A percentile compares a stretch with the other conserved stretches of the same genome.
Evolutionary conservation across 2,113 vertebrate species (phyloP).

Genomic region (Orientallactaga bullata): DNA sequence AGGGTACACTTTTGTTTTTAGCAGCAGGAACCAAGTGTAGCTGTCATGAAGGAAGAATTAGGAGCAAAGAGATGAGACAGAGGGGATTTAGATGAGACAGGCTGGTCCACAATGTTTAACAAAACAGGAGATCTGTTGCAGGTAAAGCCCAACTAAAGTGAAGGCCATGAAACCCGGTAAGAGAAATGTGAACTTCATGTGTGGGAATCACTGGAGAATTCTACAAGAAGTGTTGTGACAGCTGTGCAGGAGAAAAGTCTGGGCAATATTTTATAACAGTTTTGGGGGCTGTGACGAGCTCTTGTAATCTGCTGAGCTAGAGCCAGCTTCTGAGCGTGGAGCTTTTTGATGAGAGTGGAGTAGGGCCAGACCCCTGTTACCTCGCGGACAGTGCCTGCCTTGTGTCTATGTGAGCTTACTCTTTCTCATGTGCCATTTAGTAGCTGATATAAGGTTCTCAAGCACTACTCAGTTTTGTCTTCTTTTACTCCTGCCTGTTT

Average conservation of each 20-base stretch:
- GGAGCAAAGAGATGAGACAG: not conserved
- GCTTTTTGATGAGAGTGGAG: not conserved
- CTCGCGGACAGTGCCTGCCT: not conserved
- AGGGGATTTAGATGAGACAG: not conserved
- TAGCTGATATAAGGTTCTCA: not conserved
- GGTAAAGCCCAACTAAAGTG: not conserved
- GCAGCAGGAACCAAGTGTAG: not conserved
- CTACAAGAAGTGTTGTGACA: not conserved
- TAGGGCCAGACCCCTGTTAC: not conserved
- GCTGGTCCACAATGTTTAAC: not conserved
- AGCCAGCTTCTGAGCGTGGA: not conserved
- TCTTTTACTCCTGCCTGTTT: not conserved
- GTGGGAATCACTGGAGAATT: not conserved
- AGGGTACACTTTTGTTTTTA: conserved; percentile 4
- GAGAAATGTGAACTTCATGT: conserved; percentile 21
- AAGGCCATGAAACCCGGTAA: not conserved
- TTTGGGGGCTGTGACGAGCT: not conserved
- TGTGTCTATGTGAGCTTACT: not conserved
- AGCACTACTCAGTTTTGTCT: not conserved
- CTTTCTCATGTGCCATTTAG: not conserved
- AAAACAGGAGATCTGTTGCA: not conserved
- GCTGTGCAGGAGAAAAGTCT: not conserved
- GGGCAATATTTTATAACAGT: conserved; percentile 26
- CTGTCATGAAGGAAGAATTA: conserved; percentile 42
- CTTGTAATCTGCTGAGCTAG: not conserved